Percentiles rank a stretch among this genome's conserved stretches.
Evolutionary conservation across 2,797 vertebrate species (phyloP).

Genomic region (Microchirus variegatus): DNA sequence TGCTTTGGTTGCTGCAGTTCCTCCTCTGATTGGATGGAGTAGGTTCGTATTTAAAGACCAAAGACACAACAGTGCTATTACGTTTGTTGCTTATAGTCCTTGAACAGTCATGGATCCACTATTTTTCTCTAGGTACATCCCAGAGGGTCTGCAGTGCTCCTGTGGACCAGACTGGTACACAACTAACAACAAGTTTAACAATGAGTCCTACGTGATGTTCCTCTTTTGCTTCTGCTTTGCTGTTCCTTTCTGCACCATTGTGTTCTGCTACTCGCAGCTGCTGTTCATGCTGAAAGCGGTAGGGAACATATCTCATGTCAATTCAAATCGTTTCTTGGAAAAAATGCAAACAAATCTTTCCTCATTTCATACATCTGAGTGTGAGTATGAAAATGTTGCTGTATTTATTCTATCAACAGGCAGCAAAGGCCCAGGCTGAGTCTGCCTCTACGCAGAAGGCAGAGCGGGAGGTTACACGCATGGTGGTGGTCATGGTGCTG

Average conservation of each 20-base stretch:
- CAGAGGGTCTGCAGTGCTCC: slow-evolving; percentile 81
- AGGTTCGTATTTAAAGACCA: slow-evolving; percentile 63
- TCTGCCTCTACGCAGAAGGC: slow-evolving; percentile 84
- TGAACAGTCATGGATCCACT: not conserved
- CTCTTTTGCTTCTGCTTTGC: slow-evolving; percentile 85
- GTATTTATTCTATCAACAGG: slow-evolving; percentile 52
- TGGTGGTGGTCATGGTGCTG: slow-evolving; percentile 83
- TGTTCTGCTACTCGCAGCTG: slow-evolving; percentile 83
- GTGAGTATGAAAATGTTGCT: not conserved
- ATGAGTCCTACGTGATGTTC: slow-evolving; percentile 81
- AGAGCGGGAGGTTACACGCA: slow-evolving; percentile 82
- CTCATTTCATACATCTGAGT: not conserved
- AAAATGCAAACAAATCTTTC: not conserved
- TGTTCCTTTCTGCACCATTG: slow-evolving; percentile 73
- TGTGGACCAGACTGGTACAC: slow-evolving; percentile 84
- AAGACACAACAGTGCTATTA: not conserved
- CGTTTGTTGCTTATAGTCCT: not conserved
- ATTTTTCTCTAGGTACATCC: slow-evolving; percentile 55
- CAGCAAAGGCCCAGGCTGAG: slow-evolving; percentile 81
- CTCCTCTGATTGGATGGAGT: slow-evolving; percentile 83
- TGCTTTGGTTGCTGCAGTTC: slow-evolving; percentile 61
- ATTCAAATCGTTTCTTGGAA: not conserved
- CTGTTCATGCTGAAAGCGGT: slow-evolving; percentile 80
- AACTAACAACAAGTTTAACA: slow-evolving; percentile 78
- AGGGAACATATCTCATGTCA: slow-evolving; percentile 11